Percentiles rank a stretch among this genome's conserved stretches.
These are phyloP conservation scores for Sebastes vulpes DNA, from an alignment of 2,797 vertebrate species.

Conservation along the genomic window DNA sequence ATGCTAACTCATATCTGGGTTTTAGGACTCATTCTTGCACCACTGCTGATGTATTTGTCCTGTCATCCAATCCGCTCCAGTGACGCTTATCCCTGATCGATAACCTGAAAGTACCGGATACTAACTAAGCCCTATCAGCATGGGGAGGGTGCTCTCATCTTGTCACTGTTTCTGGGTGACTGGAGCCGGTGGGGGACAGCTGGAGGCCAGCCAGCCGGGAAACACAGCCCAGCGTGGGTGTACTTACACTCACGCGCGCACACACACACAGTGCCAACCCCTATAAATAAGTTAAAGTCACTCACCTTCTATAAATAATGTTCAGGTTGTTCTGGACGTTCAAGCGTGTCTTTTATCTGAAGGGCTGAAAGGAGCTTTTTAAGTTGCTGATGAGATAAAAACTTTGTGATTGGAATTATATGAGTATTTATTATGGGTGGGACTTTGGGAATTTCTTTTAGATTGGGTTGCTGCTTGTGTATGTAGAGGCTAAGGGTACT, in stretches of 20 bases:
- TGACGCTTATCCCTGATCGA: background rate
- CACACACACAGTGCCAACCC: conserved; percentile 29
- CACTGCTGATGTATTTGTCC: background rate
- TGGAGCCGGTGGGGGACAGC: conserved; percentile 60
- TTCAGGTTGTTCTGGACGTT: conserved; percentile 50
- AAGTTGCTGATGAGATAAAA: background rate
- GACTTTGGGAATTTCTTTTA: background rate
- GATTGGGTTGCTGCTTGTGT: background rate
- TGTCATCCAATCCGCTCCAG: background rate
- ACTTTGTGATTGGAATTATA: background rate
- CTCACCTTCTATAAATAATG: conserved; percentile 68
- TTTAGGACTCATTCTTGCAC: no score
- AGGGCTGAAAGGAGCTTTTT: conserved; percentile 22
- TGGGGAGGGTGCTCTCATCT: conserved; percentile 29
- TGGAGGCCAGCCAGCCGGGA: conserved; percentile 55
- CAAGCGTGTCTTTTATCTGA: conserved; percentile 17
- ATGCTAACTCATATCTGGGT: no score
- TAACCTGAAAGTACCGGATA: background rate
- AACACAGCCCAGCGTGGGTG: conserved; percentile 35
- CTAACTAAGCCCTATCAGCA: conserved; percentile 1
- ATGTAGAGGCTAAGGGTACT: background rate
- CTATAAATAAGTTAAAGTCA: conserved; percentile 78
- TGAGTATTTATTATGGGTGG: background rate
- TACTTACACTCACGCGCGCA: background rate
- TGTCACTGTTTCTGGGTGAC: conserved; percentile 61